These are phyloP conservation scores for Mus musculus DNA, from an alignment of 2,113 vertebrate genomes.

Conservation along the genomic window GRCm39 chr12:4516001-4516500, in stretches of 20 bases:
- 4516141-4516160: background rate
- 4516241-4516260: background rate
- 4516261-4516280: background rate
- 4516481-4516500: conserved; percentile 73
- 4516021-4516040: background rate
- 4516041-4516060: background rate
- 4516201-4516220: background rate
- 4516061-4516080: background rate
- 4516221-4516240: background rate
- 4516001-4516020: background rate
- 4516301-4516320: background rate
- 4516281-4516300: too few species aligned
- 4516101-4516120: background rate
- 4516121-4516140: too few species aligned
- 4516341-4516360: background rate
- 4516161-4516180: background rate
- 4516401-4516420: conserved; percentile 4
- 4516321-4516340: background rate
- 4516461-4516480: conserved; percentile 43
- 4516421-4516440: conserved; percentile 34
- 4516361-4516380: conserved; percentile 39
- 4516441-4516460: conserved; percentile 61
- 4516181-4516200: background rate
- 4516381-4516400: background rate
- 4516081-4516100: background rate